A percentile compares a stretch with the other conserved stretches of the same genome.
Conservation (phyloP, 2,888 invertebrate species). For the Parnassius orleans region DNA sequence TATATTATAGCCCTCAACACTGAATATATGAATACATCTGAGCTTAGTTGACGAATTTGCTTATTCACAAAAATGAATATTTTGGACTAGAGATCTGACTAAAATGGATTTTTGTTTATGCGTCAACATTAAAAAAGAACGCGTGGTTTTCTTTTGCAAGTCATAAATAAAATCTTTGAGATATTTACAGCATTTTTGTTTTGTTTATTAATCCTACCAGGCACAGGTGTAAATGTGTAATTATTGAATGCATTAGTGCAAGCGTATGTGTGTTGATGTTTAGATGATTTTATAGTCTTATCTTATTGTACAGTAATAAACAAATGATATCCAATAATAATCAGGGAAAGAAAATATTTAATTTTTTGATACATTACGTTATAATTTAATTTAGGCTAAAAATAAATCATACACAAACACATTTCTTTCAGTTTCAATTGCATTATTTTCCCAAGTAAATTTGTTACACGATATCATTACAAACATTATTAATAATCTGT, state of each 20-base stretch:
- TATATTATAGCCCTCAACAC: conserved; percentile 43
- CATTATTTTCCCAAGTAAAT: too few species aligned
- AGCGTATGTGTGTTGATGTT: conserved; percentile 8
- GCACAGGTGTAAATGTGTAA: conserved; percentile 15
- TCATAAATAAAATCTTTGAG: conserved; percentile 30
- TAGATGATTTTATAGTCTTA: conserved; percentile 9
- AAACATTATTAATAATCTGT: too few species aligned
- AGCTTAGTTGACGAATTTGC: conserved; percentile 53
- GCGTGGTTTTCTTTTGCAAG: conserved; percentile 20
- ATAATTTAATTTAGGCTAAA: too few species aligned
- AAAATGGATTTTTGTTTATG: conserved; percentile 61
- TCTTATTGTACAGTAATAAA: too few species aligned
- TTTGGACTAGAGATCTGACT: conserved; percentile 77
- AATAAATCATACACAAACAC: too few species aligned
- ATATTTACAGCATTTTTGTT: conserved; percentile 22
- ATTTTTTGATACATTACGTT: too few species aligned
- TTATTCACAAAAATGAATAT: conserved; percentile 62
- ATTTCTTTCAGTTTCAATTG: too few species aligned
- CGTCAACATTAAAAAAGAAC: conserved; percentile 38
- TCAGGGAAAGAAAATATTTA: too few species aligned
- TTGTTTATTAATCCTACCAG: conserved; percentile 11
- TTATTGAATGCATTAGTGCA: conserved; percentile 16
- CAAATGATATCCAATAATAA: too few species aligned
- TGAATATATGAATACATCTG: conserved; percentile 49
- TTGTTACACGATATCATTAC: too few species aligned